These are phyloP conservation scores for Drepana falcataria DNA, from an alignment of 2,888 invertebrate species.

Conservation along the genomic window DNA sequence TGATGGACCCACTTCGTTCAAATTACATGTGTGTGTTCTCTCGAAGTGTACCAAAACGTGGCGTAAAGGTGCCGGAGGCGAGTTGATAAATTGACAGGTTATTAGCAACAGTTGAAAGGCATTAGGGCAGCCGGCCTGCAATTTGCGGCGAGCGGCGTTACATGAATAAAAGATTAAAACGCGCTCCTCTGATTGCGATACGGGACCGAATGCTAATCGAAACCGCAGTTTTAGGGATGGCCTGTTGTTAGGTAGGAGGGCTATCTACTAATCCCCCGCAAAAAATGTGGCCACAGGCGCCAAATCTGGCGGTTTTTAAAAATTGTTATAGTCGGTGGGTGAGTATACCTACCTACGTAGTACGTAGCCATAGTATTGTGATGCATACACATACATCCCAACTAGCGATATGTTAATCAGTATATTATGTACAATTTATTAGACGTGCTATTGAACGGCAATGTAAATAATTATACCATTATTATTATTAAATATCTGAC, in stretches of 20 bases:
- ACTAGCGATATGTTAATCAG: too few relatives aligned
- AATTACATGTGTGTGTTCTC: slow-evolving; percentile 35
- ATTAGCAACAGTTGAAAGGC: slow-evolving; percentile 79
- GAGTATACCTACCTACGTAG: too few relatives aligned
- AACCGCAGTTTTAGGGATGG: slow-evolving; percentile 39
- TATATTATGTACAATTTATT: too few relatives aligned
- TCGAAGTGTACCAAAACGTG: slow-evolving; percentile 43
- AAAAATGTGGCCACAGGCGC: not conserved
- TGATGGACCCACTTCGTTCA: slow-evolving; percentile 26
- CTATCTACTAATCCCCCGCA: not conserved
- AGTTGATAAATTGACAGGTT: slow-evolving; percentile 78
- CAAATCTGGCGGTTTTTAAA: not conserved
- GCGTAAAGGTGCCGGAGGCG: slow-evolving; percentile 49
- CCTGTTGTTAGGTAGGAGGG: slow-evolving; percentile 29
- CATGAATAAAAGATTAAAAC: slow-evolving; percentile 72
- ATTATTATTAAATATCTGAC: too few relatives aligned
- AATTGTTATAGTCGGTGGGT: too few relatives aligned
- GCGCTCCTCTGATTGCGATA: slow-evolving; percentile 38
- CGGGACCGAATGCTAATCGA: slow-evolving; percentile 44
- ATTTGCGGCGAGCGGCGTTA: slow-evolving; percentile 62
- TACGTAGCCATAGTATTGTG: too few relatives aligned
- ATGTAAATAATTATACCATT: too few relatives aligned
- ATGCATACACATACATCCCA: too few relatives aligned
- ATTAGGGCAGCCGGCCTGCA: slow-evolving; percentile 75
- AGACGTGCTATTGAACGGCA: too few relatives aligned